A percentile compares a stretch with the other conserved stretches of the same genome.
Conservation (phyloP, 2,797 vertebrate genomes). For the Heteromormyrus szaboi region DNA sequence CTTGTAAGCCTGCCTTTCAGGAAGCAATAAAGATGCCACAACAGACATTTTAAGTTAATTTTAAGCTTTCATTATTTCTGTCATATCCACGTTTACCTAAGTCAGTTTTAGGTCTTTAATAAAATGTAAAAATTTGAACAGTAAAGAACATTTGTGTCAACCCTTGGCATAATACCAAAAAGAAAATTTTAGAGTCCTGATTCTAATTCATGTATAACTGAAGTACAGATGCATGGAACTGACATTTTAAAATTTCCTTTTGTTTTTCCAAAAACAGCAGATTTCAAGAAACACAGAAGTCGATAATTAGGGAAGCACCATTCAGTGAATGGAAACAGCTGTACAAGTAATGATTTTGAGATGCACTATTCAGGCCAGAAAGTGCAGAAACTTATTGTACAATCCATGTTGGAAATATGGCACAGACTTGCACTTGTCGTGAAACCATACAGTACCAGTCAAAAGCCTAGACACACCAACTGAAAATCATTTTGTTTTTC, state of each 20-base stretch:
- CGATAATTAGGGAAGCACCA: slow-evolving; percentile 11
- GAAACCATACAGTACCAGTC: background rate
- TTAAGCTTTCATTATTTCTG: background rate
- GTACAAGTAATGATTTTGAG: background rate
- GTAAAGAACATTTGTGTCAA: background rate
- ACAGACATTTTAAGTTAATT: background rate
- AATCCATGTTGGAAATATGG: background rate
- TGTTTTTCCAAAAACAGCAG: slow-evolving; percentile 15
- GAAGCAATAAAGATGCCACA: background rate
- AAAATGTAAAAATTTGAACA: background rate
- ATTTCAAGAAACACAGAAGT: slow-evolving; percentile 9
- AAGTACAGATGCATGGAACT: background rate
- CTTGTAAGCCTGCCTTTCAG: background rate
- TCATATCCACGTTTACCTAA: background rate
- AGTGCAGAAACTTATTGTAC: background rate
- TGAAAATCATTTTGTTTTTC: background rate
- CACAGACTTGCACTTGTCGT: background rate
- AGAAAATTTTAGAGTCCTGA: slow-evolving; percentile 27
- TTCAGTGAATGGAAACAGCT: background rate
- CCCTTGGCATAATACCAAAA: background rate
- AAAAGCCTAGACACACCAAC: background rate
- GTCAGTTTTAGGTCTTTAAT: background rate
- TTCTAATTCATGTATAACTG: background rate
- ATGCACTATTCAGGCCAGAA: background rate
- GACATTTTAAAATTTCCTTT: background rate